Base-by-base conservation (phyloP, 1,140 invertebrate genomes). In the Bombus sibiricus region DNA sequence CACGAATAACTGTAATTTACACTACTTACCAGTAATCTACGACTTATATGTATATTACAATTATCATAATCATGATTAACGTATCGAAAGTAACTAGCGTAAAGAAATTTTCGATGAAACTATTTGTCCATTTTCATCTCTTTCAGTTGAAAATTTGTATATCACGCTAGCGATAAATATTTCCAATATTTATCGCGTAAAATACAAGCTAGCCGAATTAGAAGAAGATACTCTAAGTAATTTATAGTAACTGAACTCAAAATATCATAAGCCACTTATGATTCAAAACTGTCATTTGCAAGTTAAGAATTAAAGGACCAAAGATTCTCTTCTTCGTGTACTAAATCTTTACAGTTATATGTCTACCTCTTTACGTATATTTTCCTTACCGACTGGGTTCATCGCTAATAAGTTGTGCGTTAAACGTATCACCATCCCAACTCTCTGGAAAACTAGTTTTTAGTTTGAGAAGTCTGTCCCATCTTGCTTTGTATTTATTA, bases 401-500 rank as follows among this genome's bases (percentile, higher is more conserved):
- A 28, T 76, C 43, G 57, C 2, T 77, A 25, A 64, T 47, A 47
- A 57, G 28, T 22, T 47, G 81, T 2, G 25, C 15, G 18, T 75
- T 76, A 10, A 75, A 32, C 9, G 66, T 72, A 22, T 9, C 32
- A 5, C 53, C 25, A 1, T 83, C 28, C 59, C 34, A 83, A 32
- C 57, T 62, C 28, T 83, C 76, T 18, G 81, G 85, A 3, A 86
- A 41, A 18, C 66, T 53, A 1, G 59, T 41, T n/a, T 69, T 83
- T 32, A 86, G 43, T 57, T 85, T 92, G 59, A 74, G 37, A 1
- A 78, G 59, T 12, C 47, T 62, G n/a, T 81, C 71, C 90, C 90
- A 90, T 74, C 83, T 89, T 73, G 71, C 74, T 13, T 39, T 74
- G 66, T 86, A 81, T 73, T 92, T 88, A 53, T 75, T 85, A 25